Evolutionary conservation across 2,113 vertebrate genomes (phyloP), one percentile per base, ranked within the genome.

Genomic region (Thryonomys swinderianus): DNA sequence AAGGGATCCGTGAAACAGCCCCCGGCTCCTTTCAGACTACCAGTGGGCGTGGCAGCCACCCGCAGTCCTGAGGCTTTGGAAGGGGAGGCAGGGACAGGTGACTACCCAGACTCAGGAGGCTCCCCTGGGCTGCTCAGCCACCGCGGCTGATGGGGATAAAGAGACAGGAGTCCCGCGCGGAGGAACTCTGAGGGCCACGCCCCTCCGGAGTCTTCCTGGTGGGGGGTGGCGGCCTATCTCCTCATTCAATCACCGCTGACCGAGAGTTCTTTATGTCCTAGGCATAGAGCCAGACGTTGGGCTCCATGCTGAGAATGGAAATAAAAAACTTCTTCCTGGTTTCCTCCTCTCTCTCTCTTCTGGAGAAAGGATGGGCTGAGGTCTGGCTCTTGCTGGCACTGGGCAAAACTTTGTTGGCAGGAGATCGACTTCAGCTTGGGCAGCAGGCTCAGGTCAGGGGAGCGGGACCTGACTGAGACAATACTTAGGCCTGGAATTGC

Each of bases 161-260:
- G 55, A 18, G 48, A 51, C 48, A 51, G 48, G 48, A 51, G 5
- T 67, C 53, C 37, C 21, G 34, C 16, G 3, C 20, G n/a, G 9
- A 48, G 64, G 83, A 85, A 55, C 62, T 45, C 25, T 12, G 82
- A 79, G 79, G 61, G n/a, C 18, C 30, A 78, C 45, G 57, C 34
- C 37, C 53, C 64, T 34, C 69, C 57, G 4, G 18, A 57, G 25
- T 86, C 27, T 16, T 3, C 16, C 4, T 7, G 2, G 55, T 27
- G 89, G 48, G 53, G 53, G 45, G 66, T 48, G 32, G 76, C 45
- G 37, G 61, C 42, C 45, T 85, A 66, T 89, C 90, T 87, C n/a
- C 88, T 90, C 71, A 21, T 53, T 95, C 11, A 14, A 51, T 82
- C 94, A 92, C 14, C 95, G 90, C 86, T 97, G 95, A 84, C 96